Percentiles rank a stretch among this genome's conserved stretches.
These are phyloP conservation scores for Ammospiza nelsoni DNA, from an alignment of 2,113 vertebrate species.

Conservation along the genomic window DNA sequence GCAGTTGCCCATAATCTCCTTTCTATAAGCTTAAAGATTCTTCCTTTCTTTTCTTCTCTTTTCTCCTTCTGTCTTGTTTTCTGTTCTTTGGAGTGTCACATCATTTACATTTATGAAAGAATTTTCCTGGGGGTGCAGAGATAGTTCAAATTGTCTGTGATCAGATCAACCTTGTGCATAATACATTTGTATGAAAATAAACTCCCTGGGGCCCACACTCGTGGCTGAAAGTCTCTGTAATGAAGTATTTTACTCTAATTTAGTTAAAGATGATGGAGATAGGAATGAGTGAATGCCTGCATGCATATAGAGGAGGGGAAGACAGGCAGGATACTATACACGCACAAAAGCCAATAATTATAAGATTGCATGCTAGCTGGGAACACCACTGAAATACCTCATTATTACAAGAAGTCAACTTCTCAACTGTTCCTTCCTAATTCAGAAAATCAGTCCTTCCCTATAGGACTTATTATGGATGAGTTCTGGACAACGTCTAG, in stretches of 20 bases:
- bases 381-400: background rate
- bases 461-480: background rate
- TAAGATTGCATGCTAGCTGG: background rate
- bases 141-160: conserved; percentile 76
- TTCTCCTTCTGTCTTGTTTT: conserved; percentile 23
- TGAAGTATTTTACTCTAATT: conserved; percentile 79
- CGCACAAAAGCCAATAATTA: background rate
- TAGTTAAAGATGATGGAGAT: conserved; percentile 72
- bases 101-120: conserved; percentile 78
- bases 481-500: background rate
- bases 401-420: background rate
- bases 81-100: conserved; percentile 65
- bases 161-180: conserved; percentile 81
- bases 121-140: conserved; percentile 75
- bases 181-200: conserved; percentile 78
- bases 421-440: background rate
- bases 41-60: background rate
- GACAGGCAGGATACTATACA: background rate
- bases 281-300: conserved; percentile 55
- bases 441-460: background rate
- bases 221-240: conserved; percentile 72
- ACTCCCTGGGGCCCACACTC: conserved; percentile 68
- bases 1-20: background rate
- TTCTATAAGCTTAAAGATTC: background rate
- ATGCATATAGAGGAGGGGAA: background rate